Conservation (phyloP, 2,888 invertebrate species). For the Leucoma salicis region DNA sequence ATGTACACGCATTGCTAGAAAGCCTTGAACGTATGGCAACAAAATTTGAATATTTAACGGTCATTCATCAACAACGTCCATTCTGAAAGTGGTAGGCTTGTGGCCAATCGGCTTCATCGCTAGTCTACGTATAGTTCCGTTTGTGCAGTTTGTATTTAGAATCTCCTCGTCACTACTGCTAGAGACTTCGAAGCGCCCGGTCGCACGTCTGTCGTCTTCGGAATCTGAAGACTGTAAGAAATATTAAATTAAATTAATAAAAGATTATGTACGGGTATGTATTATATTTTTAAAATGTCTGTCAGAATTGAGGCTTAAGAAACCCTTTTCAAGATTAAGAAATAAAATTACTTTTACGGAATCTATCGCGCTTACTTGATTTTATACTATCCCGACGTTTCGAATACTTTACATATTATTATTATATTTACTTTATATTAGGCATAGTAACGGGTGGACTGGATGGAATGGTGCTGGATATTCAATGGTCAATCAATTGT, state of each 20-base stretch:
- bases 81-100: slow-evolving; percentile 62
- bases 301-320: too few relatives aligned
- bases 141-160: slow-evolving; percentile 55
- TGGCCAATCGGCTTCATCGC: slow-evolving; percentile 69
- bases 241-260: neutral
- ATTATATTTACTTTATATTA: too few relatives aligned
- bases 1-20: neutral
- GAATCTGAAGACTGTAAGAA: slow-evolving; percentile 63
- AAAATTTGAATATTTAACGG: slow-evolving; percentile 31
- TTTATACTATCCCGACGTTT: too few relatives aligned
- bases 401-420: too few relatives aligned
- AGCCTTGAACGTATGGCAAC: neutral
- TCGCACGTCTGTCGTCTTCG: slow-evolving; percentile 58
- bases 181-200: slow-evolving; percentile 61
- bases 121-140: slow-evolving; percentile 55
- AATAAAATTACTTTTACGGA: too few relatives aligned
- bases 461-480: too few relatives aligned
- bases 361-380: too few relatives aligned
- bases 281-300: too few relatives aligned
- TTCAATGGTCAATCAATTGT: too few relatives aligned
- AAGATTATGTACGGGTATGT: too few relatives aligned
- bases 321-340: too few relatives aligned
- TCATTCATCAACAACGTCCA: slow-evolving; percentile 71
- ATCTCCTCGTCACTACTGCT: slow-evolving; percentile 75
- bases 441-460: too few relatives aligned